These are phyloP conservation scores for Brenthis ino DNA, from an alignment of 2,888 invertebrate species.

Conservation along the genomic window DNA sequence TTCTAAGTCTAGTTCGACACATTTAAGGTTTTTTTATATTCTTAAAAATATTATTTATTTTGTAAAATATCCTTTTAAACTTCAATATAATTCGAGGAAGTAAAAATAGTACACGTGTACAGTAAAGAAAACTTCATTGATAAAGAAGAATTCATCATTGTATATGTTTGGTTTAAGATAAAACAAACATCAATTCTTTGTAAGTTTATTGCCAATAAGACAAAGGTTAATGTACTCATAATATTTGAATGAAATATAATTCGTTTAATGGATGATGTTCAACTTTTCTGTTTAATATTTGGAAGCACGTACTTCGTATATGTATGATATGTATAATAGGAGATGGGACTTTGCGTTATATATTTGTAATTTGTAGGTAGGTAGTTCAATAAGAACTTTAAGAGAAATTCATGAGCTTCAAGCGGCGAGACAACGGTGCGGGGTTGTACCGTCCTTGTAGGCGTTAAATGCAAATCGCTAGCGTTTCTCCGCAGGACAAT, in stretches of 20 bases:
- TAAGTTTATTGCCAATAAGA: constrained; percentile 15
- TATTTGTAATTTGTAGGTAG: too few relatives aligned
- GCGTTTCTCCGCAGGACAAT: constrained; percentile 77
- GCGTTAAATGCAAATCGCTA: constrained; percentile 74
- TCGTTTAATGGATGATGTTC: too few relatives aligned
- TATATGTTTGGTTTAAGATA: constrained; percentile 41
- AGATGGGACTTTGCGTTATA: too few relatives aligned
- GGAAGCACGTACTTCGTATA: too few relatives aligned
- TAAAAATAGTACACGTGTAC: too few relatives aligned
- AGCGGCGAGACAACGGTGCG: constrained; percentile 45
- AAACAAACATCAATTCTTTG: constrained; percentile 14
- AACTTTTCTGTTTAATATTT: too few relatives aligned
- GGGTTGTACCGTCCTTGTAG: constrained; percentile 53
- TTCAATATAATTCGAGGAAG: too few relatives aligned
- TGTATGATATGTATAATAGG: too few relatives aligned
- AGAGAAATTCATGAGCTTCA: constrained; percentile 58
- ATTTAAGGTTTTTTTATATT: too few relatives aligned
- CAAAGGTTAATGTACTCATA: constrained; percentile 16
- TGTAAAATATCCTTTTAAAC: too few relatives aligned
- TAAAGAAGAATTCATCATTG: constrained; percentile 44
- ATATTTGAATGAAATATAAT: background rate
- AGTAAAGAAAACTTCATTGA: constrained; percentile 34
- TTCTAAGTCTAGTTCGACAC: background rate
- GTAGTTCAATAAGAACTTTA: background rate
- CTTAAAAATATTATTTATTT: background rate